Base-by-base conservation (phyloP, 2,888 invertebrate genomes). In the Cremastinae sp. region DNA sequence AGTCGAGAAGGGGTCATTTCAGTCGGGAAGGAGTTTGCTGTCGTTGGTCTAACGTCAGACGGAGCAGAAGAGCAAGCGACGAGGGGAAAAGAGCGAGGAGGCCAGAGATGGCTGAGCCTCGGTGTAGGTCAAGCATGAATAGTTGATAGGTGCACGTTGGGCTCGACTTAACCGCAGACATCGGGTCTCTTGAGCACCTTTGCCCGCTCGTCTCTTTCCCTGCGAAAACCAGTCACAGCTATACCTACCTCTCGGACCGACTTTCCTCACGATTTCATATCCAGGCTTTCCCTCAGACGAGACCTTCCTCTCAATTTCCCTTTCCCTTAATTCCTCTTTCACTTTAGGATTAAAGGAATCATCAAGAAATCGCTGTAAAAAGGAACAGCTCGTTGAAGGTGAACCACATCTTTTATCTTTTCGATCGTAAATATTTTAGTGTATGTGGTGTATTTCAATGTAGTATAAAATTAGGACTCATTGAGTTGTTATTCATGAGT, bases 41-140 rank as follows among this genome's bases (percentile, higher is more conserved):
- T 56, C 65, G 45, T n/a, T 65, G 43, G 53, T 41, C 61, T 61
- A 56, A 53, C 35, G 28, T 16, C 20, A 71, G 65, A 70, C 65
- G 69, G 59, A 55, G 66, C 71, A 71, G 70, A 62, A 39, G 10
- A 28, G 58, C n/a, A n/a, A n/a, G n/a, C n/a, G n/a, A n/a, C n/a
- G n/a, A n/a, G n/a, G n/a, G n/a, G n/a, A n/a, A n/a, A n/a, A n/a
- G 56, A 2, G 58, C 66, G 58, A 58, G 56, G 58, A 72, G 70
- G 66, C 58, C 49, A 56, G 49, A 28, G 28, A 28, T 28, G 55
- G 75, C 64, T 28, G 68, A 45, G 49, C 39, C 58, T 7, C 59
- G 72, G 80, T 83, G 78, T 85, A 87, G 85, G 84, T 85, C 86
- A 85, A 77, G 74, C 82, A 84, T 86, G 83, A 87, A 86, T 86